Conservation (phyloP, 2,113 vertebrate genomes). For the Gobio gobio region DNA sequence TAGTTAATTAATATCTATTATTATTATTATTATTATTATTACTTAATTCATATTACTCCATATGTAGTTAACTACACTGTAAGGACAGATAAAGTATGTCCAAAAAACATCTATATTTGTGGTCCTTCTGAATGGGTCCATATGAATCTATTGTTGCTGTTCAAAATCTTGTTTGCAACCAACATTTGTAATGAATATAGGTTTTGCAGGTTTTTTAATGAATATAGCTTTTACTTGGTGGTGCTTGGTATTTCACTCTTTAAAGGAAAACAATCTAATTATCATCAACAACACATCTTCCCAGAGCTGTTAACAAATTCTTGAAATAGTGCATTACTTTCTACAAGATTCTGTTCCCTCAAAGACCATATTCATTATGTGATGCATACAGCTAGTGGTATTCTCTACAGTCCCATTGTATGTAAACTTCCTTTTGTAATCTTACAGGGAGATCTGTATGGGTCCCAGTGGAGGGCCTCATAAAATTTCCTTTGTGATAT, state of each 20-base stretch:
- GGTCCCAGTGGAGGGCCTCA: constrained; percentile 71
- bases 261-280: background rate
- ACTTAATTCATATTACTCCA: background rate
- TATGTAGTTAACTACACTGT: background rate
- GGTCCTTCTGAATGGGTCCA: background rate
- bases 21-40: too few relatives aligned
- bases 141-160: background rate
- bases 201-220: background rate
- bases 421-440: constrained; percentile 68
- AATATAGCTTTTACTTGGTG: background rate
- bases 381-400: background rate
- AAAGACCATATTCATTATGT: constrained; percentile 45
- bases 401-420: constrained; percentile 62
- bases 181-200: background rate
- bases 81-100: background rate
- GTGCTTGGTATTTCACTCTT: background rate
- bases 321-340: background rate
- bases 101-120: background rate
- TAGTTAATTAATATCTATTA: too few relatives aligned
- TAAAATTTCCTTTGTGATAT: constrained; percentile 75
- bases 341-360: constrained; percentile 43
- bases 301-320: background rate
- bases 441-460: constrained; percentile 54
- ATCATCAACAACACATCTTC: background rate
- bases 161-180: background rate